Base-by-base conservation (phyloP, 2,797 vertebrate species). In the Myoxocephalus aenaeus region DNA sequence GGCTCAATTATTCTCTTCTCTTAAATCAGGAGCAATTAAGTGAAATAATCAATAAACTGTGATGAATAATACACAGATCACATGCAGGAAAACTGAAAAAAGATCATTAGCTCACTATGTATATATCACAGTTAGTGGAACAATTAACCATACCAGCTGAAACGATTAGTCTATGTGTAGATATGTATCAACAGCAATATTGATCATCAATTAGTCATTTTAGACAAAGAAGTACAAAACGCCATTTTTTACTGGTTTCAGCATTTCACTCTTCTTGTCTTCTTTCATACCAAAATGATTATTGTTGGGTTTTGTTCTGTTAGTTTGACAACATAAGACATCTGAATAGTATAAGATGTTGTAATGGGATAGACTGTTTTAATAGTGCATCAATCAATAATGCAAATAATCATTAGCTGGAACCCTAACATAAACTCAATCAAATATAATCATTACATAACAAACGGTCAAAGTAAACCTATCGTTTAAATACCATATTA, bases 1-100 rank as follows among this genome's bases (percentile, higher is more conserved):
- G 78, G 46, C 84, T 83, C 76, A 87, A 88, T 89, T 44, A 73
- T 92, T 87, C 73, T 84, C 67, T 84, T 34, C 74, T 86, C 67
- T 81, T 86, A 89, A 89, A 90, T 86, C 34, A 58, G 29, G 27
- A 32, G 1, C 38, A 20, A 38, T 18, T 7, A 54, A 27, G 25
- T 1, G 18, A 29, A 36, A 59, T n/a, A 72, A 42, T 40, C 67
- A 59, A 48, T 59, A 34, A 34, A 58, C 13, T 46, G 40, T 2
- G 2, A 57, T 32, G 53, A 27, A 4, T 10, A 20, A 46, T 7
- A n/a, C 7, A 38, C 25, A 36, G 4, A 32, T 36, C 29, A 14
- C n/a, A 7, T 0, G 32, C 34, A 29, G 11, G 38, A 44, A 32
- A 32, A 29, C 38, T 15, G 20, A n/a, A n/a, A n/a, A n/a, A 10